These are phyloP conservation scores for Fissipunctia ypsillon DNA, from an alignment of 2,888 invertebrate genomes.

Conservation along the genomic window DNA sequence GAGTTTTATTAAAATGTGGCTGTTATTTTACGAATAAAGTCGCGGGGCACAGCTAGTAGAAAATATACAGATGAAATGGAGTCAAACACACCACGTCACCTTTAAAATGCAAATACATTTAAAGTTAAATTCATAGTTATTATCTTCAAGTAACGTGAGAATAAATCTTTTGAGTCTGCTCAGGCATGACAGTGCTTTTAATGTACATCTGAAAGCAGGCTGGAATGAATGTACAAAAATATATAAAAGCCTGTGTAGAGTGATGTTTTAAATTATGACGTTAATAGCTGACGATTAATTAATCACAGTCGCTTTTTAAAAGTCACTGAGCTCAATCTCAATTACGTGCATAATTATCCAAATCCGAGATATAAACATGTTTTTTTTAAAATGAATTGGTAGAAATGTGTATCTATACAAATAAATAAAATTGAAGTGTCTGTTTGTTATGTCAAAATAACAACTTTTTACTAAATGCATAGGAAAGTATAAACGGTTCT, in stretches of 20 bases:
- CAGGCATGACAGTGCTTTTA: constrained; percentile 26
- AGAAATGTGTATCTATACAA: constrained; percentile 17
- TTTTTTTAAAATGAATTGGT: constrained; percentile 40
- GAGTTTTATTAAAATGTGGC: too few species aligned
- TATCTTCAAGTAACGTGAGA: constrained; percentile 40
- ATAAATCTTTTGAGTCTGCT: constrained; percentile 39
- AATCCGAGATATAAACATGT: constrained; percentile 22
- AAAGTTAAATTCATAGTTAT: constrained; percentile 36
- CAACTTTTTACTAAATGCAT: too few species aligned
- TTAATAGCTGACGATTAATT: constrained; percentile 44
- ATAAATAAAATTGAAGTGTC: too few species aligned
- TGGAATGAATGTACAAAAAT: constrained; percentile 11
- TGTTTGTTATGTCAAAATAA: too few species aligned
- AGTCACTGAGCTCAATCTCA: constrained; percentile 49
- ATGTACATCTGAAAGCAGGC: constrained; percentile 5
- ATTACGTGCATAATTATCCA: constrained; percentile 31
- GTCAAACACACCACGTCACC: constrained; percentile 10
- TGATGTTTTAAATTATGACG: constrained; percentile 39
- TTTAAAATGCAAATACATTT: constrained; percentile 47
- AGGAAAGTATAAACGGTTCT: too few species aligned
- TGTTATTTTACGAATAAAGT: too few species aligned
- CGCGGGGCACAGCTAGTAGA: too few species aligned
- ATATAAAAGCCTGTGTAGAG: constrained; percentile 18
- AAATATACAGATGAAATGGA: constrained; percentile 2
- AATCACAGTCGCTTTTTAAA: constrained; percentile 35